Evolutionary conservation across 2,113 vertebrate species (phyloP).

Genomic region (Sterna hirundo): DNA sequence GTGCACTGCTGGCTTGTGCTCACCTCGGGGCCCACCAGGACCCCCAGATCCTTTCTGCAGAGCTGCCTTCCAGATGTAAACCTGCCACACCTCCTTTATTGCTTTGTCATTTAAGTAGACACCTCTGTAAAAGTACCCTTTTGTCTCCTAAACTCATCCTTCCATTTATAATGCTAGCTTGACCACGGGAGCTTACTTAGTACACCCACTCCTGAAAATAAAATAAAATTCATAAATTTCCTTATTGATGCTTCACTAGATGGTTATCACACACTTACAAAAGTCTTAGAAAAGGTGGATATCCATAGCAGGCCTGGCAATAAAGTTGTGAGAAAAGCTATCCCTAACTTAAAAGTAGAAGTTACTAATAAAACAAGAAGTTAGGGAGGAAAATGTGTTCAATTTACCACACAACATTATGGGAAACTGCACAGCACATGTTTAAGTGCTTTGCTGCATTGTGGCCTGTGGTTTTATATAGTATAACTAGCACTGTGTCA

Average conservation of each 20-base stretch:
- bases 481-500: neutral
- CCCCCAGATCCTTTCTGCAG: neutral
- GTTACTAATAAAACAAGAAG: neutral
- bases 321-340: neutral
- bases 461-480: neutral
- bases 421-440: neutral
- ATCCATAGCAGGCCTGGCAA: neutral
- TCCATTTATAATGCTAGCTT: neutral
- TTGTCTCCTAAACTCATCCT: neutral
- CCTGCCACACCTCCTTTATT: neutral
- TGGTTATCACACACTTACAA: neutral
- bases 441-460: neutral
- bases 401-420: neutral
- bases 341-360: neutral
- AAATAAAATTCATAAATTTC: neutral
- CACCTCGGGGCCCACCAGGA: neutral
- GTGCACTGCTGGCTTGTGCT: neutral
- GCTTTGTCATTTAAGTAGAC: neutral
- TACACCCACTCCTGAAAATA: neutral
- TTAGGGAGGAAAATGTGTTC: neutral
- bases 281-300: neutral
- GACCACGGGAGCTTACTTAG: neutral
- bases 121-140: neutral
- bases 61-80: neutral
- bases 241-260: neutral